Evolutionary conservation across 1,140 invertebrate genomes (phyloP), one percentile per base, ranked within the genome.

Genomic region (Archegozetes longisetosus): DNA sequence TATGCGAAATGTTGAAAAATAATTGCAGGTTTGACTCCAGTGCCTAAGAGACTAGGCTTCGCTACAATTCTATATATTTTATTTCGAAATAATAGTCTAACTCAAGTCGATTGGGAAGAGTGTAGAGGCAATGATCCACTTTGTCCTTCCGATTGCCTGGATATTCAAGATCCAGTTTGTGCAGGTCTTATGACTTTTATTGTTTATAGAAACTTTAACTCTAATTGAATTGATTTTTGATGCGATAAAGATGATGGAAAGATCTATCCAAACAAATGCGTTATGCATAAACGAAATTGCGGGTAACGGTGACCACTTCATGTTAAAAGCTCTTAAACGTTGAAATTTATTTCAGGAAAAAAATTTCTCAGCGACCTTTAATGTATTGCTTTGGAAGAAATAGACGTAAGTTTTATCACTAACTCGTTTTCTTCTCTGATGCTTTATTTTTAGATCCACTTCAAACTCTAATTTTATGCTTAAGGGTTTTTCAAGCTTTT

Each of bases 221-320:
- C 17, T 40, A 40, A 40, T 40, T 40, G 32, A 40, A 40, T 40
- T 17, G 17, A 9, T 40, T 9, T 17, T 40, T n/a, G n/a, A n/a
- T n/a, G n/a, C n/a, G n/a, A n/a, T 51, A 3, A n/a, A 50, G 57
- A 58, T n/a, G 88, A 94, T 67, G 84, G 82, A 20, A 75, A 83
- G 66, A 90, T 90, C 64, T 93, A 93, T 73, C 81, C 84, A 22
- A 91, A 85, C 53, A 67, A 70, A 50, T 75, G 74, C 62, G 65
- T 72, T 46, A 67, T 74, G 67, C 66, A 66, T 29, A 67, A 66
- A 50, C 54, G 49, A 4, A 67, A 66, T 22, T 67, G 66, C 32
- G 65, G 66, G 64, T 82, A 76, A n/a, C n/a, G n/a, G n/a, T n/a
- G n/a, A n/a, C n/a, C n/a, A n/a, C n/a, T n/a, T n/a, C n/a, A n/a